Percentiles rank a stretch among this genome's conserved stretches.
phyloP scores from a whole-genome alignment of 2,797 vertebrate species.

The Morus bassanus region DNA sequence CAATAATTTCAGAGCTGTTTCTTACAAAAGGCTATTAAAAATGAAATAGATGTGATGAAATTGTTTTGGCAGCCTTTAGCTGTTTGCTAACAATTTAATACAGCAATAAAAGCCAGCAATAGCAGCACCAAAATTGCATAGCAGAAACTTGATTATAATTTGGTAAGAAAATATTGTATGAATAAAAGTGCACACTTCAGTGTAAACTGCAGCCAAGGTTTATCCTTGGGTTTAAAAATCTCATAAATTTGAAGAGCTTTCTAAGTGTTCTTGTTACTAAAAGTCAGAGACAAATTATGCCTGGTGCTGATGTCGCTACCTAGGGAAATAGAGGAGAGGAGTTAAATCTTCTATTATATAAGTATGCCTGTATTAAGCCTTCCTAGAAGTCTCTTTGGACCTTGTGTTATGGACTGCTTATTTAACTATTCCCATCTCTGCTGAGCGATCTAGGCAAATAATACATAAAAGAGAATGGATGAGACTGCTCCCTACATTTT shows the following conservation, averaged over 20 bases:
- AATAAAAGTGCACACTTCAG: conserved; percentile 2
- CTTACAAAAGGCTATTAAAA: conserved; percentile 37
- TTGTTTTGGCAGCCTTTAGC: conserved; percentile 50
- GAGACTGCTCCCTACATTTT: background rate
- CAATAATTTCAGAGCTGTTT: conserved; percentile 29
- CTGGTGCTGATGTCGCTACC: conserved; percentile 12
- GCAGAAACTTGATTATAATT: conserved; percentile 56
- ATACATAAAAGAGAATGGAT: background rate
- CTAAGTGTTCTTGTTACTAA: conserved; percentile 8
- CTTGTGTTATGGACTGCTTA: background rate
- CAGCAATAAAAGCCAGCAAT: conserved; percentile 41
- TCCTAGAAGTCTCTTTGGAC: background rate
- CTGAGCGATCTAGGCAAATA: background rate
- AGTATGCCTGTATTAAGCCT: background rate
- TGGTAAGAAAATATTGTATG: conserved; percentile 41
- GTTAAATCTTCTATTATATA: background rate
- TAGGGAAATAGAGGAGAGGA: background rate
- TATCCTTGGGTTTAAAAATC: conserved; percentile 52
- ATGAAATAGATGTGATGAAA: conserved; percentile 27
- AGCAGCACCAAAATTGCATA: conserved; percentile 37
- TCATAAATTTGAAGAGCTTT: conserved; percentile 51
- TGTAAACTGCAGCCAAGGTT: conserved; percentile 5
- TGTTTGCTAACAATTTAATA: conserved; percentile 43
- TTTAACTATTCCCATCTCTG: background rate
- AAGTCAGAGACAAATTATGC: conserved; percentile 30